A percentile compares a stretch with the other conserved stretches of the same genome.
Conservation (phyloP, 2,797 vertebrate species). For the Crax fasciolata region DNA sequence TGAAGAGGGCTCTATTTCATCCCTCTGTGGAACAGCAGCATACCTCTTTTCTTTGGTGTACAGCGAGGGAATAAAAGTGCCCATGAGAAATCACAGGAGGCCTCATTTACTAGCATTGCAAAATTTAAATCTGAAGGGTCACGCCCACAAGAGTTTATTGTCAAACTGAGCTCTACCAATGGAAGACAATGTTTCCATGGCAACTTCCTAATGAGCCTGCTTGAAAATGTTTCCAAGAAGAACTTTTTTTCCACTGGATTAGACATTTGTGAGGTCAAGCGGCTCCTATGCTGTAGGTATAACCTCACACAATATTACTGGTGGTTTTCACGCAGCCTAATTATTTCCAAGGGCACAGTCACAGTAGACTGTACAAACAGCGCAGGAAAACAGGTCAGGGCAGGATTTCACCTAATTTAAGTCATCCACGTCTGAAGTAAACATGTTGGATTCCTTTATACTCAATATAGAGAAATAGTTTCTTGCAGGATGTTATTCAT, state of each 20-base stretch:
- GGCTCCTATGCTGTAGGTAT: not conserved
- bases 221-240: not conserved
- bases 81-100: conserved; percentile 3
- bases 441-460: not conserved
- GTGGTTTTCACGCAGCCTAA: not conserved
- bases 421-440: not conserved
- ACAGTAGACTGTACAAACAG: not conserved
- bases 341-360: not conserved
- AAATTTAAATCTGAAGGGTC: not conserved
- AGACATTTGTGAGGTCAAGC: not conserved
- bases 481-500: not conserved
- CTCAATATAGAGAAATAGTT: not conserved
- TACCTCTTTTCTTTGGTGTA: not conserved
- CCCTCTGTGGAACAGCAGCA: not conserved
- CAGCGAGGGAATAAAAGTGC: not conserved
- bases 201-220: conserved; percentile 5
- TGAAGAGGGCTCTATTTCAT: not conserved
- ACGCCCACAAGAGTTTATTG: not conserved
- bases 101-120: conserved; percentile 25
- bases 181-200: not conserved
- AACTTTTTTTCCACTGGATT: not conserved
- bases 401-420: not conserved
- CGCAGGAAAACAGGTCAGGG: not conserved
- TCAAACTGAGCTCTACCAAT: conserved; percentile 15
- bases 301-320: not conserved